Base-by-base conservation (phyloP, 2,888 invertebrate genomes). In the Nycteola revayana region DNA sequence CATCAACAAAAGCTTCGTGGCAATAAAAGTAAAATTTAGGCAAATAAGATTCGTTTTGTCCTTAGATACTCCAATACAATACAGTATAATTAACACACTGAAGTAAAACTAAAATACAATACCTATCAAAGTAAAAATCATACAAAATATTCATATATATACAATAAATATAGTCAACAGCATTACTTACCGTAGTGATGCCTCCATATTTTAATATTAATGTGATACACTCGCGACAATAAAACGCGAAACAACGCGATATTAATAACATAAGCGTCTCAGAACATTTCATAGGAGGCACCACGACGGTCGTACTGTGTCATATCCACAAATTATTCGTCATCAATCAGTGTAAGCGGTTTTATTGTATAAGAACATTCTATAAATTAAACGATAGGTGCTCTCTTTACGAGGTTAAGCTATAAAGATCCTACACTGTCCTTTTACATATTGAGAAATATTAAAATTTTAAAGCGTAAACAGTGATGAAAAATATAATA, bases 211-310 rank as follows among this genome's bases (percentile, higher is more conserved):
- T 44, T 42, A 27, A 39, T 24, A 17, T 25, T 37, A 42, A 54
- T 57, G 49, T 36, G 49, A 62, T 62, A 69, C 60, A 18, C 56
- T 66, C 51, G 54, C 51, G 41, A 36, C 37, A 36, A 36, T 25
- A 39, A 30, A 10, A 35, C 21, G 21, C 21, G 21, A 21, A n/a
- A 10, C n/a, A 31, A 11, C 10, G 10, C 22, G 29, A 14, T 23
- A 4, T 9, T 1, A 10, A 40, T 28, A 31, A 43, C 26, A 67
- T 75, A 75, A 78, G 78, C 86, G 87, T 84, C 85, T 77, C 81
- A 84, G 87, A 88, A 88, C 87, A 81, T 81, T 84, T 75, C 85
- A 85, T 78, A 84, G 80, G 85, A 86, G 86, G 84, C 86, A 86
- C 78, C 84, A 86, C 87, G 85, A 83, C 84, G 83, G 84, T 49